Evolutionary conservation across 2,888 invertebrate species (phyloP).

Genomic region (Scaptomyza flava): DNA sequence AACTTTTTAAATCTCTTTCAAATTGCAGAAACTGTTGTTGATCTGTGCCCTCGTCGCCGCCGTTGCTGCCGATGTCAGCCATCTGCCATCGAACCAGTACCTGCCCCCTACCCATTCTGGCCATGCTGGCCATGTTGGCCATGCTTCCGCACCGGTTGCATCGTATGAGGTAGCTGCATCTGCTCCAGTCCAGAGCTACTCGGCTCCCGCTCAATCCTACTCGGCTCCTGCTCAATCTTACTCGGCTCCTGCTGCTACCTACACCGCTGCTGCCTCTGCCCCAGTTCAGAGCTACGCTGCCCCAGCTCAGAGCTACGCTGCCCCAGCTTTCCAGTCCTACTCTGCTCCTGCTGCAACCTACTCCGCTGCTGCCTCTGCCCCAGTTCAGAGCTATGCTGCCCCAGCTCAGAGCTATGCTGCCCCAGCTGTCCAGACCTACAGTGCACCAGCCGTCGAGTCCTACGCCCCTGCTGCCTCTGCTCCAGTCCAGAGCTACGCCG

Average conservation of each 20-base stretch:
- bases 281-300: slow-evolving; percentile 48
- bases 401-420: slow-evolving; percentile 50
- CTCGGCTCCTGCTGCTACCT: slow-evolving; percentile 25
- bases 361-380: slow-evolving; percentile 46
- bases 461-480: slow-evolving; percentile 46
- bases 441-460: slow-evolving; percentile 41
- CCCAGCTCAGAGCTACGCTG: slow-evolving; percentile 43
- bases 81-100: slow-evolving; percentile 78
- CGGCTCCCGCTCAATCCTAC: slow-evolving; percentile 47
- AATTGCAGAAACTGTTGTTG: slow-evolving; percentile 77
- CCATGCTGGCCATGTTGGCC: slow-evolving; percentile 26
- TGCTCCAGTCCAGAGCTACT: slow-evolving; percentile 50
- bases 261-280: slow-evolving; percentile 39
- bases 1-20: slow-evolving; percentile 7
- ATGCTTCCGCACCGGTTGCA: slow-evolving; percentile 54
- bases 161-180: slow-evolving; percentile 49
- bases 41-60: slow-evolving; percentile 78
- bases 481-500: slow-evolving; percentile 40
- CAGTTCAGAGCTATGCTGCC: slow-evolving; percentile 41
- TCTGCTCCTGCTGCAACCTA: slow-evolving; percentile 42
- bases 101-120: slow-evolving; percentile 69
- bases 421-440: slow-evolving; percentile 40
- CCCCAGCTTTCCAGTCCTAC: slow-evolving; percentile 48
- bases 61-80: slow-evolving; percentile 79
- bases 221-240: slow-evolving; percentile 26